A percentile compares a stretch with the other conserved stretches of the same genome.
Evolutionary conservation across 2,888 invertebrate species (phyloP).

Genomic region (Cinara cedri): DNA sequence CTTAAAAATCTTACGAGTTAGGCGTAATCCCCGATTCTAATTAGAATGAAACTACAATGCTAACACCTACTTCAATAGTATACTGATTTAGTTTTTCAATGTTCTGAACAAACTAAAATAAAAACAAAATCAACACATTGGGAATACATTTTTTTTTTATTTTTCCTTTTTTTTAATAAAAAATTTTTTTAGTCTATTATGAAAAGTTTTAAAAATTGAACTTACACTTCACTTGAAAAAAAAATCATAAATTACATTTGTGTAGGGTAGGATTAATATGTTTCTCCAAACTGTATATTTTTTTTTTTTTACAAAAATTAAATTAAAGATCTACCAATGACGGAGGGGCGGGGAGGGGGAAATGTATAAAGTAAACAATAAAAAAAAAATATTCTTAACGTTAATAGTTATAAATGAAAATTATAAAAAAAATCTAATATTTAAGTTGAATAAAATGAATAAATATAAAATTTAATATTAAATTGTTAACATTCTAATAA

Average conservation of each 20-base stretch:
- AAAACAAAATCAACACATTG: slow-evolving; percentile 10
- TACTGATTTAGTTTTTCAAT: too few species aligned
- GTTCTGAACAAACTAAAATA: neutral
- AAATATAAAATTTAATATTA: slow-evolving; percentile 57
- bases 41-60: too few species aligned
- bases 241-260: slow-evolving; percentile 36
- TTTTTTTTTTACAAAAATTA: slow-evolving; percentile 41
- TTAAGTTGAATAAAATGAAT: slow-evolving; percentile 56
- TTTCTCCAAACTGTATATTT: slow-evolving; percentile 11
- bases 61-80: too few species aligned
- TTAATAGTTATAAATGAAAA: slow-evolving; percentile 57
- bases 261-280: slow-evolving; percentile 36
- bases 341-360: neutral
- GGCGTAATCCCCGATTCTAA: too few species aligned
- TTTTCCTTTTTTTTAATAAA: slow-evolving; percentile 17
- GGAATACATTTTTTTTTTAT: slow-evolving; percentile 37
- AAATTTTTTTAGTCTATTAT: slow-evolving; percentile 38
- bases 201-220: slow-evolving; percentile 41
- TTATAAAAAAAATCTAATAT: slow-evolving; percentile 55
- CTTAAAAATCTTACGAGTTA: too few species aligned
- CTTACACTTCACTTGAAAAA: slow-evolving; percentile 37
- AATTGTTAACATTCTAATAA: slow-evolving; percentile 57
- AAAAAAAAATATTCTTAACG: slow-evolving; percentile 19
- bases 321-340: slow-evolving; percentile 27
- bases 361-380: slow-evolving; percentile 51